Evolutionary conservation across 2,797 vertebrate genomes (phyloP), one percentile per base, ranked within the genome.

Genomic region (Enteromius anoplus): DNA sequence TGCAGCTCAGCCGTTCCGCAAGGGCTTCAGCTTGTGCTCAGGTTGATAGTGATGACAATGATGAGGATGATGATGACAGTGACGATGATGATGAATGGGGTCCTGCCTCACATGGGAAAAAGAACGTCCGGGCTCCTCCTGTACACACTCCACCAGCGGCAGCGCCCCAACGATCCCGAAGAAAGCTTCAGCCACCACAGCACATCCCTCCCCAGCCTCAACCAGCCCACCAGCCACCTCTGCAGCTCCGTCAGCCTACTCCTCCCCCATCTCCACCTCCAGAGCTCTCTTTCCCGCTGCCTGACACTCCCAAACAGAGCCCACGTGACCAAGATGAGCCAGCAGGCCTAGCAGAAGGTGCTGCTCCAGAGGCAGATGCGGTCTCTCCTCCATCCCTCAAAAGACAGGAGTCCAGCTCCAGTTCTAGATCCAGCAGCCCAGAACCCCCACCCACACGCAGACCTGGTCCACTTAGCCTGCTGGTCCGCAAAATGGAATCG

Each of bases 231-330:
- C 93, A 93, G 84, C 92, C 92, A 11, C 93, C 92, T 5, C 90
- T 92, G 91, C 95, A 95, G 84, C 92, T 93, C 81, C 94, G 92
- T 72, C 92, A 95, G 72, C 92, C 93, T 51, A 94, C 92, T 12
- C 92, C 92, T 37, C 95, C 95, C 37, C 94, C 95, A 1, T 95
- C 95, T n/a, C 94, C 94, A 9, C 95, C 95, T 0, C 94, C 94
- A 10, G 91, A 95, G 85, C 88, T 90, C 17, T 90, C 94, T 78
- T 95, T 94, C 82, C 93, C 93, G 12, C 86, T 96, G 3, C 95
- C 95, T 0, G 95, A 95, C 87, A 95, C 95, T 83, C 95, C 95
- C 70, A 96, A 95, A 88, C 95, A 96, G 88, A 96, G 95, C 81
- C 95, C 95, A 1, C 93, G 92, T 3, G 92, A 92, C 45, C 85